Evolutionary conservation across 2,888 invertebrate species (phyloP).

Genomic region (Meteorus colon): DNA sequence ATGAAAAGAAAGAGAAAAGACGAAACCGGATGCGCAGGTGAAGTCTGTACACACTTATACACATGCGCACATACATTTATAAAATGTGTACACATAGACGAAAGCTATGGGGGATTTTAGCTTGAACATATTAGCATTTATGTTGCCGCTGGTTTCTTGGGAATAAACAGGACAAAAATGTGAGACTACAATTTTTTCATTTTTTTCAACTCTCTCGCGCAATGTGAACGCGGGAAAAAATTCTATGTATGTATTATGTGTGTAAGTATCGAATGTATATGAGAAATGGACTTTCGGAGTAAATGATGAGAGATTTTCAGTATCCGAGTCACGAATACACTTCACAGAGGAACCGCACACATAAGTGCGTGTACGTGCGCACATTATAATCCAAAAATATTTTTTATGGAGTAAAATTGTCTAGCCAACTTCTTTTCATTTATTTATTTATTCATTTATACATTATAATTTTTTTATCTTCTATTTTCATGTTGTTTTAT

Average conservation of each 20-base stretch:
- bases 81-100: conserved; percentile 37
- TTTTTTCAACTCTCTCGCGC: neutral
- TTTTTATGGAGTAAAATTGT: conserved; percentile 5
- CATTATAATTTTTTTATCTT: neutral
- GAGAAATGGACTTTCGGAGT: conserved; percentile 20
- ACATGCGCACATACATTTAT: conserved; percentile 6
- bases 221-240: conserved; percentile 4
- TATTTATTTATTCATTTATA: conserved; percentile 31
- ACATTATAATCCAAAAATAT: conserved; percentile 62
- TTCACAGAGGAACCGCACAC: conserved; percentile 37
- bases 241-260: neutral
- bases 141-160: conserved; percentile 45
- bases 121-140: conserved; percentile 64
- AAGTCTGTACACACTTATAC: conserved; percentile 54
- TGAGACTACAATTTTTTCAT: neutral
- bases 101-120: conserved; percentile 30
- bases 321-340: conserved; percentile 54
- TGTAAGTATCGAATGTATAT: neutral
- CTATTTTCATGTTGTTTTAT: neutral
- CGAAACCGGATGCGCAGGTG: conserved; percentile 71
- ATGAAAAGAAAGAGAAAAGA: conserved; percentile 54
- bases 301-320: conserved; percentile 43
- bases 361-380: conserved; percentile 57
- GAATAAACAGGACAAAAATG: conserved; percentile 35
- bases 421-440: conserved; percentile 16